Percentiles rank a stretch among this genome's conserved stretches.
phyloP scores from a whole-genome alignment of 2,888 invertebrate species.

The Microdon myrmicae region DNA sequence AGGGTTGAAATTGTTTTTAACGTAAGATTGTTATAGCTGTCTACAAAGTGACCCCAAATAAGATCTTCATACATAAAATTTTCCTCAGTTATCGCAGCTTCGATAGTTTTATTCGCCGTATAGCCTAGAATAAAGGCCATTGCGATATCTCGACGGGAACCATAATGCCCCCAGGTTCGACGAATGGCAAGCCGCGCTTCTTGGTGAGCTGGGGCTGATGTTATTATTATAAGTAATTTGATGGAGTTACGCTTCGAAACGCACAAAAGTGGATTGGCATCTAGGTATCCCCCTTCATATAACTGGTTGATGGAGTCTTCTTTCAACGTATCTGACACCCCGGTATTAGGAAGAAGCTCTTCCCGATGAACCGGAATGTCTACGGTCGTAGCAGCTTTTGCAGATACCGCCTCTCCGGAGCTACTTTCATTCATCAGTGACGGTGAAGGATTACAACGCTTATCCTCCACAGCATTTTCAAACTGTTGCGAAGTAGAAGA shows the following conservation, averaged over 20 bases:
- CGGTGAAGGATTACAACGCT: constrained; percentile 27
- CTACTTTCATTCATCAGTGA: constrained; percentile 2
- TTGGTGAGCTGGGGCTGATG: constrained; percentile 79
- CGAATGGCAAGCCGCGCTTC: constrained; percentile 79
- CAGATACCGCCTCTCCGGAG: not conserved
- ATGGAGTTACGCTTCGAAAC: constrained; percentile 73
- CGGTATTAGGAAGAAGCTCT: constrained; percentile 28
- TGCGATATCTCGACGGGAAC: constrained; percentile 70
- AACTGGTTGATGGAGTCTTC: constrained; percentile 71
- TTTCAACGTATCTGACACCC: constrained; percentile 62
- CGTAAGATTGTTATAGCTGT: constrained; percentile 85
- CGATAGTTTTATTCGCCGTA: constrained; percentile 67
- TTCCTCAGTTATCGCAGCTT: constrained; percentile 72
- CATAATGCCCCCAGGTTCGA: constrained; percentile 84
- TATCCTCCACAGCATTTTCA: constrained; percentile 31
- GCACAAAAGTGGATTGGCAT: constrained; percentile 75
- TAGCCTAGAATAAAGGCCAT: constrained; percentile 72
- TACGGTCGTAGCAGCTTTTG: not conserved
- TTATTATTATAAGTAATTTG: constrained; percentile 75
- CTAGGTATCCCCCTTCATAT: constrained; percentile 77
- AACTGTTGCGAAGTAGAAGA: too few relatives aligned
- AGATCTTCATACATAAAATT: constrained; percentile 81
- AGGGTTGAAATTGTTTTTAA: constrained; percentile 84
- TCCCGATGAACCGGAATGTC: not conserved
- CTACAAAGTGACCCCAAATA: constrained; percentile 77